Conservation (phyloP, 2,113 vertebrate genomes). For the Arenaria interpres region DNA sequence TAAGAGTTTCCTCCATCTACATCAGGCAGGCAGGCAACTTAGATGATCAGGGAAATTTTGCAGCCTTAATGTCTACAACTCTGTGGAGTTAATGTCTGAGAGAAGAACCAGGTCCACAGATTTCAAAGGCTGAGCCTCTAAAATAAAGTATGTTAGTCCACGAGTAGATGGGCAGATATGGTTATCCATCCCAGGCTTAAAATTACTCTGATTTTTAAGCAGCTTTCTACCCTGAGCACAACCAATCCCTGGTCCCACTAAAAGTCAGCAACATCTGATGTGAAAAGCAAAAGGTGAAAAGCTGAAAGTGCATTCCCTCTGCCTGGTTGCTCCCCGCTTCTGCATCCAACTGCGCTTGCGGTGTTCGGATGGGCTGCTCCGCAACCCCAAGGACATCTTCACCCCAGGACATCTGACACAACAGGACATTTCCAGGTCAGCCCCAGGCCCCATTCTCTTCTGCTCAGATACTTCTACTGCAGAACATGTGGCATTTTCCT, state of each 20-base stretch:
- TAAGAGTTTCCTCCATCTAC: not conserved
- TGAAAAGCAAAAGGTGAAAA: not conserved
- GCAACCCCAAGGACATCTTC: not conserved
- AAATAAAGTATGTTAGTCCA: not conserved
- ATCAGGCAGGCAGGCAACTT: not conserved
- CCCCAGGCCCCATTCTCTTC: not conserved
- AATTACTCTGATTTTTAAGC: not conserved
- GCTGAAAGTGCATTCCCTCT: not conserved
- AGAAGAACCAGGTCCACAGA: not conserved
- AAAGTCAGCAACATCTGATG: not conserved
- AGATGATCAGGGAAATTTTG: not conserved
- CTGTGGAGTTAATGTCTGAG: not conserved
- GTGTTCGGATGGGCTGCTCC: not conserved
- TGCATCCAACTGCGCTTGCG: rapidly evolving
- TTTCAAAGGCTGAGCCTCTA: not conserved
- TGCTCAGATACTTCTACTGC: not conserved
- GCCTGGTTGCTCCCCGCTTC: not conserved
- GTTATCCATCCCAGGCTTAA: not conserved
- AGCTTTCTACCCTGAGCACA: not conserved
- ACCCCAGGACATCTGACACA: not conserved
- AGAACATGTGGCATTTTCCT: not conserved
- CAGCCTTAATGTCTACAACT: not conserved
- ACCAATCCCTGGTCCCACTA: rapidly evolving
- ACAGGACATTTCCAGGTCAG: not conserved
- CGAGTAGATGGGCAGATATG: not conserved